phyloP scores from a whole-genome alignment of 2,888 invertebrate species.

The Carcina quercana region DNA sequence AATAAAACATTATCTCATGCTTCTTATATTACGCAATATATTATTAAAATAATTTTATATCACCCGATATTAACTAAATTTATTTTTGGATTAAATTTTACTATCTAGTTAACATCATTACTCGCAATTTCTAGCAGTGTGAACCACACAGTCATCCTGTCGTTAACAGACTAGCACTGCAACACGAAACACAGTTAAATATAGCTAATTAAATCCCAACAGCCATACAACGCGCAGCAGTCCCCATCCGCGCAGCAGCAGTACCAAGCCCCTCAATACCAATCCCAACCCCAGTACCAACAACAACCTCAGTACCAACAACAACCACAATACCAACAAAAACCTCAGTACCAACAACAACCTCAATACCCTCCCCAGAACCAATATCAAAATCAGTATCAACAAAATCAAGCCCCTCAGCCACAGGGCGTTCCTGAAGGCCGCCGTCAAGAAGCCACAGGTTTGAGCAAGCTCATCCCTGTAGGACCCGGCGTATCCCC shows the following conservation, averaged over 20 bases:
- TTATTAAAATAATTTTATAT: too few relatives aligned
- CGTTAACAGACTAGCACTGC: too few relatives aligned
- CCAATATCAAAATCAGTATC: constrained; percentile 29
- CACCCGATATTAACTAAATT: too few relatives aligned
- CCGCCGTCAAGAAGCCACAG: constrained; percentile 51
- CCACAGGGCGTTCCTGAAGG: constrained; percentile 50
- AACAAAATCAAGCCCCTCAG: constrained; percentile 24
- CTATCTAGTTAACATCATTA: too few relatives aligned
- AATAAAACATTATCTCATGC: too few relatives aligned
- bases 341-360: constrained; percentile 23
- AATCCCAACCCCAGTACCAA: constrained; percentile 38
- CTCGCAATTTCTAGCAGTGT: too few relatives aligned
- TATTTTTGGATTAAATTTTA: too few relatives aligned
- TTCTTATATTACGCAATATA: too few relatives aligned
- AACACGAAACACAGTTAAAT: constrained; percentile 14
- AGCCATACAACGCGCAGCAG: constrained; percentile 67
- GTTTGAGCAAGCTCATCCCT: constrained; percentile 65
- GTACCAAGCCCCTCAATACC: constrained; percentile 30
- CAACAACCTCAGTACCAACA: constrained; percentile 51
- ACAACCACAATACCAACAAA: constrained; percentile 30
- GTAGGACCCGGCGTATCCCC: constrained; percentile 51
- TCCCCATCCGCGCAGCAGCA: constrained; percentile 40
- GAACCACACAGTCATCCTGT: too few relatives aligned
- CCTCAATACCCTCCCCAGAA: constrained; percentile 31
- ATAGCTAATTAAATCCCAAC: constrained; percentile 36